Base-by-base conservation (phyloP, 1,140 invertebrate species). In the Ceratosolen fusciceps region DNA sequence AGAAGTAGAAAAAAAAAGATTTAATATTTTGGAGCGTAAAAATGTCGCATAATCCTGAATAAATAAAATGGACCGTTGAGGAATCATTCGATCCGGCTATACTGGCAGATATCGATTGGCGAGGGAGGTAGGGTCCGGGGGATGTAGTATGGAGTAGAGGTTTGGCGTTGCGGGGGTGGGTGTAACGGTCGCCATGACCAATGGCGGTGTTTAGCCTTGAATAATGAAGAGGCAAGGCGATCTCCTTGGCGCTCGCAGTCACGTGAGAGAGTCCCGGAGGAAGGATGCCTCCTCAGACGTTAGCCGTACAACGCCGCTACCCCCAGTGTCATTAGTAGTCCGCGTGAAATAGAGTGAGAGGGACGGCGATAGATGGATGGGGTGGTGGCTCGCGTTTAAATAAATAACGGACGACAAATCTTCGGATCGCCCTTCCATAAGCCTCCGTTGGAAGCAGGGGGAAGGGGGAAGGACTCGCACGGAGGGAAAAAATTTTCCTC, bases 201-300 rank as follows among this genome's bases (percentile, higher is more conserved):
- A 87, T 86, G 83, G 82, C 81, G 72, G 83, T 84, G 80, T 85
- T 87, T 83, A 87, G 82, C 83, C 83, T 83, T 87, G 85, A 87
- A 87, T 87, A 87, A 87, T 87, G 83, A 86, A 87, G 83, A 84
- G 81, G 80, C 62, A 78, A 49, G 72, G 65, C 37, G 47, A 78
- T 72, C 67, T 81, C 74, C 60, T 37, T 65, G 60, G 10, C 34
- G 19, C 60, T n/a, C 5, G 60, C 21, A 52, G 62, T 68, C 31
- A 73, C 82, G 74, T 80, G 47, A 52, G 60, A 52, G 60, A 68
- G n/a, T 16, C 71, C 26, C 43, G 37, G 1, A 58, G 5, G 31
- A 58, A 31, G 26, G 71, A 56, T 26, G 31, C 34, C 16, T 43
- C 34, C 26, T 72, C 70, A 70, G 24, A 70, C 24, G n/a, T 3